Conservation (phyloP, 2,888 invertebrate genomes). For the Drosophila atroscutellata region DNA sequence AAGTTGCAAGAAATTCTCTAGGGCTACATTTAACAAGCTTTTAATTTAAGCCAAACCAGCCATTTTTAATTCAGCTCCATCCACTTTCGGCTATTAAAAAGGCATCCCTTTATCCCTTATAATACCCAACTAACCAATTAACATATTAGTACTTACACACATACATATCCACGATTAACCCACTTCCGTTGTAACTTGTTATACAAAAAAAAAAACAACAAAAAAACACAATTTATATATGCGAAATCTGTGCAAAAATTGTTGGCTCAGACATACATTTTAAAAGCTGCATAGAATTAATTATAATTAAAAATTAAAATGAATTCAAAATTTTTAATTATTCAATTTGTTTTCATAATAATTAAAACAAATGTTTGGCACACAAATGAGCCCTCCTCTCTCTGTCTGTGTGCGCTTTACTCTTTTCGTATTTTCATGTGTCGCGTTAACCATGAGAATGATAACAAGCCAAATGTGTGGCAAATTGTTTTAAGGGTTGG, state of each 20-base stretch:
- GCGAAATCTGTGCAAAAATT: constrained; percentile 16
- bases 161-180: constrained; percentile 11
- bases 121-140: constrained; percentile 36
- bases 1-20: not conserved
- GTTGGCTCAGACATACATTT: constrained; percentile 20
- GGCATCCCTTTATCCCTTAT: not conserved
- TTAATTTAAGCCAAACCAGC: not conserved
- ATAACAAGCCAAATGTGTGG: constrained; percentile 68
- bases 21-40: not conserved
- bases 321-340: constrained; percentile 77
- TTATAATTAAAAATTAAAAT: constrained; percentile 79
- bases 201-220: not conserved
- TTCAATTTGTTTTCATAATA: constrained; percentile 74
- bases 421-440: constrained; percentile 44
- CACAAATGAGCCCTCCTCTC: constrained; percentile 38
- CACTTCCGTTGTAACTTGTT: constrained; percentile 15
- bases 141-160: constrained; percentile 29
- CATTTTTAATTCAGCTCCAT: not conserved
- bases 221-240: not conserved
- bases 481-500: constrained; percentile 29
- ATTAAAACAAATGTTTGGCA: constrained; percentile 73
- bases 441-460: constrained; percentile 64
- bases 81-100: not conserved
- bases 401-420: not conserved
- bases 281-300: constrained; percentile 56